Percentiles rank a stretch among this genome's conserved stretches.
Evolutionary conservation across 2,888 invertebrate species (phyloP).

Genomic region (Asteroscopus sphinx): DNA sequence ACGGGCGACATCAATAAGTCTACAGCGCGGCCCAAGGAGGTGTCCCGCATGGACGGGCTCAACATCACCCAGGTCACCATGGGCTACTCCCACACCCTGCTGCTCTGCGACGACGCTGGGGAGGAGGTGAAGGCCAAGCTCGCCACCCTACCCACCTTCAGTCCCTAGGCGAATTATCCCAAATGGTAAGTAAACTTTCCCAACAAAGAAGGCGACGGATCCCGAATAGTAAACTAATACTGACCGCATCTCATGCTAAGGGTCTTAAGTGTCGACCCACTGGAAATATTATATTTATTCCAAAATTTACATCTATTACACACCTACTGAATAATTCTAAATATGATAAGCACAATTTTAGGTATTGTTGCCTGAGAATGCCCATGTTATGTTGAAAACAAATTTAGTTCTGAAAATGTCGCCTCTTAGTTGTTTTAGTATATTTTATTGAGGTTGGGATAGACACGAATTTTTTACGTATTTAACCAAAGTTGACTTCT

Average conservation of each 20-base stretch:
- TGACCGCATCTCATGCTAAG: conserved; percentile 17
- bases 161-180: conserved; percentile 63
- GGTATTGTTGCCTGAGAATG: conserved; percentile 23
- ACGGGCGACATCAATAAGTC: conserved; percentile 97
- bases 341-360: conserved; percentile 1
- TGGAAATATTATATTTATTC: background rate
- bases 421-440: conserved; percentile 36
- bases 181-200: background rate
- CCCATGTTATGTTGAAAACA: conserved; percentile 11
- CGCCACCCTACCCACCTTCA: conserved; percentile 85
- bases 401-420: conserved; percentile 30
- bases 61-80: conserved; percentile 94
- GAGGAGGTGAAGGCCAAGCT: conserved; percentile 89
- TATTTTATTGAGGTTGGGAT: conserved; percentile 27
- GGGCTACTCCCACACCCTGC: conserved; percentile 95
- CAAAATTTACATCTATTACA: background rate
- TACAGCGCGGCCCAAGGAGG: conserved; percentile 96
- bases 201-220: background rate
- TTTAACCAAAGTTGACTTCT: no score
- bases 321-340: conserved; percentile 10
- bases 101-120: conserved; percentile 88
- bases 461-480: no score
- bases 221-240: background rate
- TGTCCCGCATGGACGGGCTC: conserved; percentile 93
- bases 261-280: conserved; percentile 23